Conservation (phyloP, 2,113 vertebrate species). For the Datnioides undecimradiatus region DNA sequence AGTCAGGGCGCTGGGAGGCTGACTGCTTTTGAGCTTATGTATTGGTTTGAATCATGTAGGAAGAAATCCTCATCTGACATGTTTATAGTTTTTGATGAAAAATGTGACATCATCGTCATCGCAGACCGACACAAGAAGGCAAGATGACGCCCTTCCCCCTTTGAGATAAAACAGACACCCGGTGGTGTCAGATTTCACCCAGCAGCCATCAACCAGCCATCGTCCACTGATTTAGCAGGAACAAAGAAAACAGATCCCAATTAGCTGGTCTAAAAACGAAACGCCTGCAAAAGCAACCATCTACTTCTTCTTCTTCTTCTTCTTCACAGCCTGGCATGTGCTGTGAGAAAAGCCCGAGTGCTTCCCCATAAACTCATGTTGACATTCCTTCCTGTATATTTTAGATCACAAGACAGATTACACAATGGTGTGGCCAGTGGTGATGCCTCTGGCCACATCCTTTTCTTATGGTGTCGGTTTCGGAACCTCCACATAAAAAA, state of each 20-base stretch:
- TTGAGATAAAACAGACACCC: conserved; percentile 4
- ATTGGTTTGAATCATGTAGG: background rate
- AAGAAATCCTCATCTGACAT: background rate
- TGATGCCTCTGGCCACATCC: background rate
- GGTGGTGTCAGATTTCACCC: conserved; percentile 43
- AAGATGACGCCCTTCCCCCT: background rate
- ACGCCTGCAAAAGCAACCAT: background rate
- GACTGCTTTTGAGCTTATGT: background rate
- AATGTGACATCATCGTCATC: no score
- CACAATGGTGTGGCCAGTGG: background rate
- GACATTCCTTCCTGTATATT: conserved; percentile 14
- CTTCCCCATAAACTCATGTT: conserved; percentile 18
- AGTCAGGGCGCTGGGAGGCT: background rate
- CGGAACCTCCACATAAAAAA: background rate
- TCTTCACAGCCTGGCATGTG: background rate
- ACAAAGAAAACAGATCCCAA: background rate
- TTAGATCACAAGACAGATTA: conserved; percentile 28
- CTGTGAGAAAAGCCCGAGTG: conserved; percentile 10
- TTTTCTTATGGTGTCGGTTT: background rate
- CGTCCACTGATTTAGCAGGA: background rate
- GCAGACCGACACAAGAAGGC: no score
- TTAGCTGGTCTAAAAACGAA: background rate
- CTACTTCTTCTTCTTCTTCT: background rate
- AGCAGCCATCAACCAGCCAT: background rate
- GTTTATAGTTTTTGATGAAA: background rate